These are phyloP conservation scores for Cephus sareptanus DNA, from an alignment of 2,888 invertebrate genomes.

Conservation along the genomic window DNA sequence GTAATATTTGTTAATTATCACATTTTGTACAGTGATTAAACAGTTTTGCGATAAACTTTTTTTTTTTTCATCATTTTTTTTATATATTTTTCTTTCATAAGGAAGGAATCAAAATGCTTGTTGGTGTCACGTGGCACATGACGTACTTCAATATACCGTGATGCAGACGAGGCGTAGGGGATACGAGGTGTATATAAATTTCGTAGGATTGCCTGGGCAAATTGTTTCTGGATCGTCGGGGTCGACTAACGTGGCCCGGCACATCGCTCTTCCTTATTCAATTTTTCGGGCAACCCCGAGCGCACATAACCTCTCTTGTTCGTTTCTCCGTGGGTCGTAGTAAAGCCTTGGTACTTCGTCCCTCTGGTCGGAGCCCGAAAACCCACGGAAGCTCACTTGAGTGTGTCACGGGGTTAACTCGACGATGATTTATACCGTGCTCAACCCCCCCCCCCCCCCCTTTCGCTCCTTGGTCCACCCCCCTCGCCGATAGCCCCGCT, in stretches of 20 bases:
- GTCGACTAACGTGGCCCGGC: background rate
- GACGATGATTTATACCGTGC: slow-evolving; percentile 22
- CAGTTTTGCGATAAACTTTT: too few relatives aligned
- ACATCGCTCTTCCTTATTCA: background rate
- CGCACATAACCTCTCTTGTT: background rate
- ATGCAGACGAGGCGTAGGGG: too few relatives aligned
- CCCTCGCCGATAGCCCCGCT: background rate
- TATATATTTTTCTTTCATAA: too few relatives aligned
- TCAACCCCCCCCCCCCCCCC: too few relatives aligned
- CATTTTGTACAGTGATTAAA: too few relatives aligned
- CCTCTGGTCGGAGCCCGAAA: background rate
- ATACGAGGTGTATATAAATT: slow-evolving; percentile 10
- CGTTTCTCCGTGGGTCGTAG: too few relatives aligned
- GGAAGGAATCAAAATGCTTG: too few relatives aligned
- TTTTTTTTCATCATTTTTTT: too few relatives aligned
- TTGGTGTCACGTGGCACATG: too few relatives aligned
- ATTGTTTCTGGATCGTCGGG: slow-evolving; percentile 27
- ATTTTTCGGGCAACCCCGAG: background rate
- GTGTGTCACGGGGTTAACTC: slow-evolving; percentile 22
- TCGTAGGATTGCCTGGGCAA: slow-evolving; percentile 25
- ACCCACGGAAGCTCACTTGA: slow-evolving; percentile 20
- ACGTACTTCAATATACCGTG: too few relatives aligned
- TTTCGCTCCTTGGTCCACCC: slow-evolving; percentile 1
- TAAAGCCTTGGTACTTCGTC: too few relatives aligned
- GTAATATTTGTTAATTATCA: too few relatives aligned